A percentile compares a stretch with the other conserved stretches of the same genome.
phyloP scores from a whole-genome alignment of 2,888 invertebrate genomes.

The Drosophila paranaensis region DNA sequence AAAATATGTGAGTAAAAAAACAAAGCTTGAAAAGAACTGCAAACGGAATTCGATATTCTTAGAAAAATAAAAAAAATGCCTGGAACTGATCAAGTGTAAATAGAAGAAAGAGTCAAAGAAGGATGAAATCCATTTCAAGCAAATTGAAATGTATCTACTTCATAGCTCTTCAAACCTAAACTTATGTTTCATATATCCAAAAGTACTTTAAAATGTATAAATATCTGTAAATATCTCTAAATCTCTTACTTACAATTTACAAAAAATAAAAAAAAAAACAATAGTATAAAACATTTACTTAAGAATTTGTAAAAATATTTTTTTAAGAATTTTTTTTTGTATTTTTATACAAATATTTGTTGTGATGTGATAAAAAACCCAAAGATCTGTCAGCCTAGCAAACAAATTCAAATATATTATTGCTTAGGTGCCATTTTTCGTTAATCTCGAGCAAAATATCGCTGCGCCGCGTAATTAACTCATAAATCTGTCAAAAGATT shows the following conservation, averaged over 20 bases:
- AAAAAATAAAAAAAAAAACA: neutral
- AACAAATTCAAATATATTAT: neutral
- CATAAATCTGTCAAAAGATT: conserved; percentile 69
- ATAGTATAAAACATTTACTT: conserved; percentile 12
- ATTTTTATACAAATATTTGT: neutral
- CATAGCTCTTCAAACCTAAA: neutral
- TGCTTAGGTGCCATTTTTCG: neutral
- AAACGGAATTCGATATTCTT: neutral
- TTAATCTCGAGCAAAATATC: neutral
- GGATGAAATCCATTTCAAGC: neutral
- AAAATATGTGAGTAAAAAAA: neutral
- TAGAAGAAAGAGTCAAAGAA: too few species aligned
- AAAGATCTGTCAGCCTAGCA: neutral
- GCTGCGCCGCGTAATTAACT: conserved; percentile 57
- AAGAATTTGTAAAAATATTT: conserved; percentile 9
- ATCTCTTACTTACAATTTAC: conserved; percentile 2
- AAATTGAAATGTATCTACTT: neutral
- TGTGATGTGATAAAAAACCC: conserved; percentile 3
- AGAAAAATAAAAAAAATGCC: neutral
- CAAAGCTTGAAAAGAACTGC: neutral
- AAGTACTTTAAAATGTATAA: too few species aligned
- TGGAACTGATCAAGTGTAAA: too few species aligned
- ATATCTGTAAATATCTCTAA: too few species aligned
- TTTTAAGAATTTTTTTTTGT: neutral
- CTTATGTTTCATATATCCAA: too few species aligned